Evolutionary conservation across 2,113 vertebrate species (phyloP).

Genomic region (Megaleporinus macrocephalus): DNA sequence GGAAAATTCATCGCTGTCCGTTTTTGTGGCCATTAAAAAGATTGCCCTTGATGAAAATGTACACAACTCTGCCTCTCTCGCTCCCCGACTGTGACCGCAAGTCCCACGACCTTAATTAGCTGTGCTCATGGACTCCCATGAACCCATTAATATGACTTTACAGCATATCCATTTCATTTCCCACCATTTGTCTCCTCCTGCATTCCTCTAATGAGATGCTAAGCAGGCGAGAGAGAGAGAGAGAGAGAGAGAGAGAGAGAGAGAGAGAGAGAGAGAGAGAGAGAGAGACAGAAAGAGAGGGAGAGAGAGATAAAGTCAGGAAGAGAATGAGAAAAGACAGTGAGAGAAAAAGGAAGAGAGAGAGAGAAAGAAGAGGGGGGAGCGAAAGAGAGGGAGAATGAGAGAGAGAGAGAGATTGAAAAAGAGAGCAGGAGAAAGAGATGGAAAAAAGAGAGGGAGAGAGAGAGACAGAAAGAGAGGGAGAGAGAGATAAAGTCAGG

Average conservation of each 20-base stretch:
- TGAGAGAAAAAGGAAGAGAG: too few relatives aligned
- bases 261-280: too few relatives aligned
- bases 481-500: slow-evolving; percentile 35
- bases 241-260: too few relatives aligned
- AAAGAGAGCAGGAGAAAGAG: slow-evolving; percentile 6
- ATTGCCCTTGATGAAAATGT: slow-evolving; percentile 65
- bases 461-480: slow-evolving; percentile 39
- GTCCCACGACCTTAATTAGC: slow-evolving; percentile 77
- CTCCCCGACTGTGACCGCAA: slow-evolving; percentile 62
- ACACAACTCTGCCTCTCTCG: slow-evolving; percentile 54
- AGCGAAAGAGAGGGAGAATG: slow-evolving; percentile 20
- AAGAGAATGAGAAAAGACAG: too few relatives aligned
- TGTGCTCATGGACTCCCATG: slow-evolving; percentile 68
- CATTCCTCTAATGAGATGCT: slow-evolving; percentile 68
- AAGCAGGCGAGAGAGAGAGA: background rate
- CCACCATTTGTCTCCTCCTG: slow-evolving; percentile 68
- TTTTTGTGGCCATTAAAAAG: slow-evolving; percentile 40
- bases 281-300: too few relatives aligned
- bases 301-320: too few relatives aligned
- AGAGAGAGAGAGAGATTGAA: slow-evolving; percentile 21
- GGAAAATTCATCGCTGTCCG: slow-evolving; percentile 42
- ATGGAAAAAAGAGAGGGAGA: background rate
- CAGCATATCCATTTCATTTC: slow-evolving; percentile 75
- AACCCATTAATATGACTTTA: slow-evolving; percentile 76
- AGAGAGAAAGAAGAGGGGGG: slow-evolving; percentile 10